Evolutionary conservation across 2,113 vertebrate species (phyloP), one percentile per base, ranked within the genome.

Genomic region (Bubo scandiacus): DNA sequence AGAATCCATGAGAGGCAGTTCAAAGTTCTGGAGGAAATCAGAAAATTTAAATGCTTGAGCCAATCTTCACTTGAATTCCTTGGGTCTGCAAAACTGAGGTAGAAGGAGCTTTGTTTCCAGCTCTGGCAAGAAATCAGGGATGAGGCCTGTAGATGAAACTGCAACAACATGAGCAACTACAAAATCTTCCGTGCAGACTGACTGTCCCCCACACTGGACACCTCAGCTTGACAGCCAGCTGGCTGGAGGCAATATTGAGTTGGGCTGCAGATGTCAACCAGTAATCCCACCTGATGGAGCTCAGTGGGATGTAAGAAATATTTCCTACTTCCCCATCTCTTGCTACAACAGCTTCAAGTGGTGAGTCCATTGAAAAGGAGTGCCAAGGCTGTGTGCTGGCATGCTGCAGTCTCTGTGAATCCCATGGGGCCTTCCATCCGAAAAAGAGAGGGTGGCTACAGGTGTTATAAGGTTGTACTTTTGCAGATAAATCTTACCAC

Each of bases 391-490:
- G 7, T 7, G 3, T 27, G 40, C 9, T 38, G 12, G 26, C 26
- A 49, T 6, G 11, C n/a, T n/a, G 12, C 32, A 5, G 5, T 26
- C 8, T 61, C 29, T 70, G 22, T 21, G 32, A 57, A 62, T 10
- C 32, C 8, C 26, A 9, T 2, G 2, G 26, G 18, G 12, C 9
- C 29, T 55, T 74, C 59, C 0, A 0, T n/a, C 57, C 2, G 4
- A 18, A 52, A 86, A 54, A 70, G 7, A 27, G 1, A 2, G 5
- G 8, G 1, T 47, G 16, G 9, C 26, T 57, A 54, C 38, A 71
- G 17, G 7, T 2, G 0, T 63, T 62, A 43, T 2, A 59, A 52
- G 18, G 18, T 19, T 70, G 40, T 66, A 32, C 34, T 79, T 85
- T 40, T 54, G 8, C 17, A 75, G 49, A 68, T 36, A 20, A n/a